Base-by-base conservation (phyloP, 2,888 invertebrate genomes). In the Ennomos erosarius region DNA sequence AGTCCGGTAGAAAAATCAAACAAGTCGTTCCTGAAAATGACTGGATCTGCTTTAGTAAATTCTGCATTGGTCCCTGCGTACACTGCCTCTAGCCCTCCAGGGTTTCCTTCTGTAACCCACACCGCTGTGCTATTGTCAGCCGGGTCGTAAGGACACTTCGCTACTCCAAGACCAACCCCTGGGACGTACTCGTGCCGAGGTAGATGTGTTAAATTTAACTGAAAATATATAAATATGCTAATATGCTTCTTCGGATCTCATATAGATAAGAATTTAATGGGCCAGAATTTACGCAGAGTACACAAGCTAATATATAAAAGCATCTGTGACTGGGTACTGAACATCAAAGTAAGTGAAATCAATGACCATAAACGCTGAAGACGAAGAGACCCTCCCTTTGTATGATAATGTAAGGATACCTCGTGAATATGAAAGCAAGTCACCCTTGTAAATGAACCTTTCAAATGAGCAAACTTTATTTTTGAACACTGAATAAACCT, bases 51-150 rank as follows among this genome's bases (percentile, higher is more conserved):
- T 74, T 95, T 94, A 34, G 94, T 94, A 80, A 95, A 94, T 79
- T 96, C 96, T 0, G 96, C 95, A 67, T 95, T 95, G 33, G 96
- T 96, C 34, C 95, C 96, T 11, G 95, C 94, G 83, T 96, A 96
- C 9, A 96, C 85, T 0, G 95, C 94, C 35, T 95, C 93, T 43
- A 95, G 84, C 39, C 91, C 93, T 56, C 94, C 95, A 53, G 95
- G 95, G 80, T 95, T 95, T 61, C 95, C 95, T 62, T 87, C 82
- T 55, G 94, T 95, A 81, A 95, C 94, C 94, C 95, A 95, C 38
- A 96, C 94, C 5, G 95, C 95, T 1, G 96, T 96, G 71, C 95
- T 95, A 87, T 96, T 96, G 83, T 96, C 95, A 58, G 94, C 93
- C 0, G 95, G 95, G 84, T 96, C 95, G 76, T 95, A 95, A 9